Evolutionary conservation across 2,888 invertebrate species (phyloP).

Genomic region (Tiliacea aurago): DNA sequence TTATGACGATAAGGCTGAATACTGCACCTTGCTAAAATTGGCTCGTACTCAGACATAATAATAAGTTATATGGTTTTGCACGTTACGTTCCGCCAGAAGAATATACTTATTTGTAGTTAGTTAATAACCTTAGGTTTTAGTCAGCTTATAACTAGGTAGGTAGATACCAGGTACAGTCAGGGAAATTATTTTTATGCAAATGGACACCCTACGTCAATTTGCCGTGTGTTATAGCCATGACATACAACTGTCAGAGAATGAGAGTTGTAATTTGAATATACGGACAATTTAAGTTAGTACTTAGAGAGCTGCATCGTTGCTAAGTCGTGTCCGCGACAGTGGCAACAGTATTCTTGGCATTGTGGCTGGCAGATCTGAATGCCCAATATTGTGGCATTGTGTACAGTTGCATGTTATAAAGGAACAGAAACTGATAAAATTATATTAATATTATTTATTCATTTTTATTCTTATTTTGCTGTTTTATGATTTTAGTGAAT

Average conservation of each 20-base stretch:
- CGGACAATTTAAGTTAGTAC: not conserved
- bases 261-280: not conserved
- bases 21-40: constrained; percentile 49
- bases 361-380: too few relatives aligned
- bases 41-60: constrained; percentile 5
- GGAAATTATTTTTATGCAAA: not conserved
- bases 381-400: too few relatives aligned
- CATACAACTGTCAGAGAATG: not conserved
- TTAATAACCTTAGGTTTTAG: too few relatives aligned
- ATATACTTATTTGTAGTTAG: not conserved
- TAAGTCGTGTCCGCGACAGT: too few relatives aligned
- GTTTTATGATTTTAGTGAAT: too few relatives aligned
- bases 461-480: too few relatives aligned
- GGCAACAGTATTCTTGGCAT: too few relatives aligned
- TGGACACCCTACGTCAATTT: not conserved
- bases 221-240: not conserved
- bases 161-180: not conserved
- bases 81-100: not conserved
- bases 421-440: too few relatives aligned
- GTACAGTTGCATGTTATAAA: too few relatives aligned
- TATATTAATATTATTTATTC: too few relatives aligned
- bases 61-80: not conserved
- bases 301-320: too few relatives aligned
- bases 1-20: constrained; percentile 35
- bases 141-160: not conserved